Base-by-base conservation (phyloP, 2,888 invertebrate genomes). In the Pristionchus exspectatus region DNA sequence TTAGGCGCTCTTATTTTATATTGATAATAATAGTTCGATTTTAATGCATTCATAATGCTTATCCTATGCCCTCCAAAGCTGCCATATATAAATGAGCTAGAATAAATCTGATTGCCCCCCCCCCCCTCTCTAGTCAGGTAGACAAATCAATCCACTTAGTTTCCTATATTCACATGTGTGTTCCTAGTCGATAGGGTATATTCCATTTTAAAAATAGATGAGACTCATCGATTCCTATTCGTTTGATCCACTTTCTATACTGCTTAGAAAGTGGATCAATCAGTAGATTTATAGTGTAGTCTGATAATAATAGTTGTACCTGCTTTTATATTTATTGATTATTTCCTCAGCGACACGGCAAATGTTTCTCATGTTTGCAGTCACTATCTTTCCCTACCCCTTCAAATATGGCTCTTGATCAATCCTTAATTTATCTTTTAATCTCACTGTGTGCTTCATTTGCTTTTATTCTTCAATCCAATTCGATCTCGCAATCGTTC, bases 171-270 rank as follows among this genome's bases (percentile, higher is more conserved):
- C 54, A 83, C 27, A 87, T 69, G 87, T 87, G 66, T 87, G 30
- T 69, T 87, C 66, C 69, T 88, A 88, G 87, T 88, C 24, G 21
- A 88, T 88, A 88, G 87, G 87, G 87, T 88, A 88, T 56, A 54
- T 21, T 87, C 87, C 24, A 86, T 63, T 63, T 30, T 59, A 2
- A 21, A 83, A 27, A 21, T 50, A 83, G 83, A 21, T 50, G 54
- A 81, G 50, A n/a, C 38, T 50, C 81, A 81, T 81, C 81, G 81
- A 81, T 54, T 16, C 16, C 18, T 12, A 27, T 81, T 10, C n/a
- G 50, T n/a, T 81, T 77, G 12, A 27, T 81, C 24, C n/a, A 81
- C 7, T 81, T 77, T 44, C 77, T 14, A 74, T 12, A 24, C 18
- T 66, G 7, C 30, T 27, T 56, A n/a, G 83, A 33, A 59, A 59